These are phyloP conservation scores for Amblyjoppa proteus DNA, from an alignment of 2,888 invertebrate species.

Conservation along the genomic window DNA sequence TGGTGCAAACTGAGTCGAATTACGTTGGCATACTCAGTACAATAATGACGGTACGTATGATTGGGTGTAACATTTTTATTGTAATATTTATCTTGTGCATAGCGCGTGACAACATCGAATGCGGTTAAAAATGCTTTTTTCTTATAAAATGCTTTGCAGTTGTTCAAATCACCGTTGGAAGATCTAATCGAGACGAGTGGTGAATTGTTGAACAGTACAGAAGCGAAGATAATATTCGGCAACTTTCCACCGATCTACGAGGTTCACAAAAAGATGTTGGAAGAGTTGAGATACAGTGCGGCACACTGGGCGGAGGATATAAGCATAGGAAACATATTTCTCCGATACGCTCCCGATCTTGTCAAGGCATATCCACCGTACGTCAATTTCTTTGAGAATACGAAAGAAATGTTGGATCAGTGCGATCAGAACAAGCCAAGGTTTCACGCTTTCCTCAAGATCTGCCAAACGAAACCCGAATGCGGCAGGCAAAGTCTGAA, in stretches of 20 bases:
- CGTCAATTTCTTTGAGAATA: constrained; percentile 99
- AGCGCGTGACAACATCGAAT: constrained; percentile 10
- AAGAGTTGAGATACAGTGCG: constrained; percentile 86
- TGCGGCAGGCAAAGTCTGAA: constrained; percentile 98
- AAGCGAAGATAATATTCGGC: constrained; percentile 97
- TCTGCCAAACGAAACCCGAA: constrained; percentile 96
- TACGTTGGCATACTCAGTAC: constrained; percentile 98
- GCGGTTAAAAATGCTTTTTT: constrained; percentile 10
- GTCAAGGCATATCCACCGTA: constrained; percentile 98
- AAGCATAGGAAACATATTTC: constrained; percentile 94
- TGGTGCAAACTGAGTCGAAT: constrained; percentile 98
- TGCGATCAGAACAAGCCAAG: constrained; percentile 97
- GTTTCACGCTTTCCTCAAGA: constrained; percentile 99
- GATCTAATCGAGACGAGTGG: constrained; percentile 89
- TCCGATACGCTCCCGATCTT: constrained; percentile 94
- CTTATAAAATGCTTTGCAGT: constrained; percentile 86
- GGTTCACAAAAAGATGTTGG: constrained; percentile 92
- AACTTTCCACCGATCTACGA: constrained; percentile 98
- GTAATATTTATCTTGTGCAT: neutral
- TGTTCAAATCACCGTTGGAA: constrained; percentile 97
- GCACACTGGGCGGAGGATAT: constrained; percentile 95
- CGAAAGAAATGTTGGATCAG: constrained; percentile 95
- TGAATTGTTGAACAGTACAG: constrained; percentile 94
- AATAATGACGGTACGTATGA: constrained; percentile 92
- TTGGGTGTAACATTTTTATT: neutral